Conservation (phyloP, 1,140 invertebrate genomes). For the Drosophila neocordata region DNA sequence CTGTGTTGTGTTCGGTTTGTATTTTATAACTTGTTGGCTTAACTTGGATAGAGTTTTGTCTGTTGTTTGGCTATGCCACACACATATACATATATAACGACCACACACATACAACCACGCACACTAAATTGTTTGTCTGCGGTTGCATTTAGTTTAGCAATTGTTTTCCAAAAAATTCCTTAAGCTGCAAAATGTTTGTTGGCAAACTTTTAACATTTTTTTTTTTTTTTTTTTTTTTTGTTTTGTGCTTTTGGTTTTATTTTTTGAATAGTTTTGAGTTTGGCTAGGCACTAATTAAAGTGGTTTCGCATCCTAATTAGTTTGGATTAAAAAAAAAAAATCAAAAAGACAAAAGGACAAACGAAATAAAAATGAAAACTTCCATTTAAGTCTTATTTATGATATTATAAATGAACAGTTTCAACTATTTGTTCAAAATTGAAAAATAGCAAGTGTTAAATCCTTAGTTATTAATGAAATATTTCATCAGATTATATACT, state of each 20-base stretch:
- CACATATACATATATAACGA: neutral
- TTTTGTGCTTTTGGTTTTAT: too few species aligned
- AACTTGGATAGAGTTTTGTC: slow-evolving; percentile 58
- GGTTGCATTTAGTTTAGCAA: slow-evolving; percentile 55
- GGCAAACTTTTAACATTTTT: slow-evolving; percentile 39
- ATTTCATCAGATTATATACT: slow-evolving; percentile 1
- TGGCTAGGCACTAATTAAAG: slow-evolving; percentile 35
- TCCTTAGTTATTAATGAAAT: neutral
- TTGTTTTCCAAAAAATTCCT: slow-evolving; percentile 55
- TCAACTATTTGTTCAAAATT: too few species aligned
- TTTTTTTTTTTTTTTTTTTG: slow-evolving; percentile 9
- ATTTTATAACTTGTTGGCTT: slow-evolving; percentile 74
- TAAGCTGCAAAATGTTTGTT: slow-evolving; percentile 59
- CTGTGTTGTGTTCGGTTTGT: slow-evolving; percentile 35
- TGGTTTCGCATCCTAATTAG: neutral
- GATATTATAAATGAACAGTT: neutral
- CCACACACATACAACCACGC: neutral
- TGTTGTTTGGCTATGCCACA: slow-evolving; percentile 27
- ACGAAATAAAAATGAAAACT: neutral
- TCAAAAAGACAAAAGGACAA: neutral
- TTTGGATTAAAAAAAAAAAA: neutral
- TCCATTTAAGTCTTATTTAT: neutral
- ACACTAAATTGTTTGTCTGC: slow-evolving; percentile 40
- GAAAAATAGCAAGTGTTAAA: neutral
- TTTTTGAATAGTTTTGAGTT: neutral